Percentiles rank a stretch among this genome's conserved stretches.
phyloP scores from a whole-genome alignment of 2,797 vertebrate species.

The Tokudaia tokunoshimensis region DNA sequence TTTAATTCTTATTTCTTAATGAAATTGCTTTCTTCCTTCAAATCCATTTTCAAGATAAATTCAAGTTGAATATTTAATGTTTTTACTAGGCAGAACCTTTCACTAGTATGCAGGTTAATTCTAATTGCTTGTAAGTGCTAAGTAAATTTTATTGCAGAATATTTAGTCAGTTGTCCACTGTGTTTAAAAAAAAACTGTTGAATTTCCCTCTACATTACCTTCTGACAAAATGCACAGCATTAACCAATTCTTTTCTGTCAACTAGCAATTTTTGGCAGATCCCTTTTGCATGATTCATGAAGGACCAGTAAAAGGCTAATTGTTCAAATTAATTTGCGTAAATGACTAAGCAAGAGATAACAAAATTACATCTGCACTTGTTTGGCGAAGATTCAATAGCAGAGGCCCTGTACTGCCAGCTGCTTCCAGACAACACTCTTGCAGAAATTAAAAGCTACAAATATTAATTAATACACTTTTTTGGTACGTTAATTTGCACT shows the following conservation, averaged over 20 bases:
- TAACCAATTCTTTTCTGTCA: conserved; percentile 92
- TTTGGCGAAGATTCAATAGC: conserved; percentile 96
- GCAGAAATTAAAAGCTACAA: conserved; percentile 98
- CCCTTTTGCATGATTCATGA: conserved; percentile 96
- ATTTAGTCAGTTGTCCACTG: conserved; percentile 75
- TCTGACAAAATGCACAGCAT: conserved; percentile 86
- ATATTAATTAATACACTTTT: conserved; percentile 98
- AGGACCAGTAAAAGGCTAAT: conserved; percentile 97
- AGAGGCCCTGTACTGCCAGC: conserved; percentile 94
- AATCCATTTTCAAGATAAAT: background rate
- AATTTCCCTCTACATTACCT: conserved; percentile 84
- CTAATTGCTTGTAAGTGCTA: conserved; percentile 64
- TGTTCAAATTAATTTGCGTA: conserved; percentile 99
- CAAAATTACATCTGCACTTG: conserved; percentile 99
- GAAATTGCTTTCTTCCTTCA: background rate
- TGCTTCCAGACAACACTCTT: conserved; percentile 94
- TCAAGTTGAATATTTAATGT: conserved; percentile 5
- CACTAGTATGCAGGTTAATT: conserved; percentile 28
- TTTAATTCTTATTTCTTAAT: conserved; percentile 46
- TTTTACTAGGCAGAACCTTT: conserved; percentile 19
- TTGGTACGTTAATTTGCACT: conserved; percentile 96
- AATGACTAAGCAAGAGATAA: conserved; percentile 99
- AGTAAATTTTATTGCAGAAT: conserved; percentile 66
- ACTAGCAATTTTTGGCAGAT: conserved; percentile 92
- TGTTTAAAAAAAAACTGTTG: conserved; percentile 75